These are phyloP conservation scores for Pygocentrus nattereri DNA, from an alignment of 2,797 vertebrate species.

Conservation along the genomic window DNA sequence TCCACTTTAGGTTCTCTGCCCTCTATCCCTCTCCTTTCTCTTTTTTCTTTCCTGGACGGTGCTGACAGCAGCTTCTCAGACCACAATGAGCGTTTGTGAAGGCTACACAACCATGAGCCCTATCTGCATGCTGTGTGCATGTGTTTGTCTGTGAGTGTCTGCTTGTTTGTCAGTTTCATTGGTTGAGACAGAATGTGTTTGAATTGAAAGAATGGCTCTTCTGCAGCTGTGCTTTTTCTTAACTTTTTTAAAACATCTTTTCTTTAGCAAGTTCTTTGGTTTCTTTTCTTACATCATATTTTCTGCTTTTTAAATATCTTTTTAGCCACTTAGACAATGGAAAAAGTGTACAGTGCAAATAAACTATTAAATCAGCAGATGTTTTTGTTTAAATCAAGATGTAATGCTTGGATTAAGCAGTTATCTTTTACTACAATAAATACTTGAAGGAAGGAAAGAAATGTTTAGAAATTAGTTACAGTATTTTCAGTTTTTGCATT, in stretches of 20 bases:
- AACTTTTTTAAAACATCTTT: background rate
- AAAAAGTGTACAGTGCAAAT: too few species aligned
- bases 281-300: background rate
- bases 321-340: too few species aligned
- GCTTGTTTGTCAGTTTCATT: conserved; percentile 40
- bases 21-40: conserved; percentile 36
- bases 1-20: conserved; percentile 46
- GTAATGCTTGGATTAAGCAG: too few species aligned
- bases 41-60: conserved; percentile 43
- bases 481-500: too few species aligned
- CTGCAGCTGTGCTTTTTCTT: background rate
- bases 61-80: conserved; percentile 55
- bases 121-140: conserved; percentile 24
- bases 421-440: too few species aligned
- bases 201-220: background rate
- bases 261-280: background rate
- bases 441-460: too few species aligned
- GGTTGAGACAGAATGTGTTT: conserved; percentile 6
- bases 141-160: conserved; percentile 25
- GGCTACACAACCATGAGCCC: conserved; percentile 29
- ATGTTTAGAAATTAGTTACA: too few species aligned
- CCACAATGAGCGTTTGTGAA: conserved; percentile 61
- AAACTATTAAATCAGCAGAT: too few species aligned
- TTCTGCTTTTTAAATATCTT: too few species aligned
- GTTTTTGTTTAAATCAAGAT: too few species aligned